phyloP scores from a whole-genome alignment of 2,797 vertebrate species.

The Chanos chanos region DNA sequence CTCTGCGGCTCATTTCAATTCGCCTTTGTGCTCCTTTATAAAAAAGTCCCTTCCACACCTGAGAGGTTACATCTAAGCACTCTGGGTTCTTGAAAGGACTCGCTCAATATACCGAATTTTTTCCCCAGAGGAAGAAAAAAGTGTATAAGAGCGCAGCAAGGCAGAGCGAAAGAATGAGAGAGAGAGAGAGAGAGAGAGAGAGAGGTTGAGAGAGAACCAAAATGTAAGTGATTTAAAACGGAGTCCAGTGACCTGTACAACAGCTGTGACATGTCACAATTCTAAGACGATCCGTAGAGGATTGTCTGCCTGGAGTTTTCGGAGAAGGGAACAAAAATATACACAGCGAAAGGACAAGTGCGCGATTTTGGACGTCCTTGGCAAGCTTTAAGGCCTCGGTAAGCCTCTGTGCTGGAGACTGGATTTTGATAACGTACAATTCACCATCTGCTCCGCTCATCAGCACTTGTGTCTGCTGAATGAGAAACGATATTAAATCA shows the following conservation, averaged over 20 bases:
- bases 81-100: slow-evolving; percentile 26
- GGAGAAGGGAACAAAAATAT: slow-evolving; percentile 17
- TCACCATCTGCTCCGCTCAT: slow-evolving; percentile 47
- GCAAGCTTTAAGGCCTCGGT: no score
- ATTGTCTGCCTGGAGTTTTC: neutral
- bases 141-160: slow-evolving; percentile 29
- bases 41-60: slow-evolving; percentile 19
- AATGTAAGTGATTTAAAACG: no score
- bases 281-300: neutral
- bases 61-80: slow-evolving; percentile 34
- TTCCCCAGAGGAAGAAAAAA: slow-evolving; percentile 32
- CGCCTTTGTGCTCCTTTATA: slow-evolving; percentile 28
- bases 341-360: neutral
- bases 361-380: neutral
- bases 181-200: no score
- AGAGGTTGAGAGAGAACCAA: no score
- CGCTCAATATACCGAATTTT: slow-evolving; percentile 25
- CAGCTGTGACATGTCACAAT: slow-evolving; percentile 46
- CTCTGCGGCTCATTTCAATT: slow-evolving; percentile 38
- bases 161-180: slow-evolving; percentile 21
- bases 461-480: slow-evolving; percentile 37
- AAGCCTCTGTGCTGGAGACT: slow-evolving; percentile 29
- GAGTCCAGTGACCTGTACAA: slow-evolving; percentile 32
- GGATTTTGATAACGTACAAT: slow-evolving; percentile 53
- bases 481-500: slow-evolving; percentile 20